phyloP scores from a whole-genome alignment of 2,797 vertebrate genomes.

The Erpetoichthys calabaricus region DNA sequence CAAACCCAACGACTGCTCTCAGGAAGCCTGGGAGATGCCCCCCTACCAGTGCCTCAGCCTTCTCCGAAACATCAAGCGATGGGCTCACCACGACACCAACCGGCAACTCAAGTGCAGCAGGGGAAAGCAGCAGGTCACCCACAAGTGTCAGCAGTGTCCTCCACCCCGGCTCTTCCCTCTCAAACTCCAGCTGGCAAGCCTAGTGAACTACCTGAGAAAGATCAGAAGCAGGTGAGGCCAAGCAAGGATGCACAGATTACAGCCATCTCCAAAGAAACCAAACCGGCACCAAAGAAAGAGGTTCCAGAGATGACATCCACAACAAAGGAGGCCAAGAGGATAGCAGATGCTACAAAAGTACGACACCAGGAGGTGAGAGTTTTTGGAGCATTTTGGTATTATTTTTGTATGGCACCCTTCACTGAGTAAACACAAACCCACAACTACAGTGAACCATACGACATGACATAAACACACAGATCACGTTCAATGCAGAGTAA shows the following conservation, averaged over 20 bases:
- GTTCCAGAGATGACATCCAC: constrained; percentile 37
- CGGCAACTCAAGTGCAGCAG: constrained; percentile 43
- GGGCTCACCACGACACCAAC: constrained; percentile 54
- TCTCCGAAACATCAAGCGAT: constrained; percentile 58
- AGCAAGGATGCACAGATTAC: constrained; percentile 42
- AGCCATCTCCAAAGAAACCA: constrained; percentile 48
- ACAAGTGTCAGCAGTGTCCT: constrained; percentile 29
- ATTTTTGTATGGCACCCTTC: too few species aligned
- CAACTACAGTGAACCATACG: too few species aligned
- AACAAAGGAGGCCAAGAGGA: constrained; percentile 51
- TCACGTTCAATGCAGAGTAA: too few species aligned
- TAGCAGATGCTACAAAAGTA: constrained; percentile 53
- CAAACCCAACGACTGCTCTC: constrained; percentile 93
- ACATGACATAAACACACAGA: too few species aligned
- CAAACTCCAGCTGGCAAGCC: constrained; percentile 45
- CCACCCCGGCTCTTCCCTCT: constrained; percentile 27
- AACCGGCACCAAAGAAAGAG: constrained; percentile 48
- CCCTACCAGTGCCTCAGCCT: constrained; percentile 48
- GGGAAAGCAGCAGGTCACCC: constrained; percentile 43
- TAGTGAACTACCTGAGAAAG: constrained; percentile 61
- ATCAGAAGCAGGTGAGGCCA: constrained; percentile 42
- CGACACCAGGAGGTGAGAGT: constrained; percentile 83
- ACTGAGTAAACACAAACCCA: too few species aligned
- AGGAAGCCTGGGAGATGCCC: constrained; percentile 75
- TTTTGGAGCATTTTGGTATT: too few species aligned